Evolutionary conservation across 92 coral and sea anemone species (phyloP).

Genomic region (Paramuricea clavata): DNA sequence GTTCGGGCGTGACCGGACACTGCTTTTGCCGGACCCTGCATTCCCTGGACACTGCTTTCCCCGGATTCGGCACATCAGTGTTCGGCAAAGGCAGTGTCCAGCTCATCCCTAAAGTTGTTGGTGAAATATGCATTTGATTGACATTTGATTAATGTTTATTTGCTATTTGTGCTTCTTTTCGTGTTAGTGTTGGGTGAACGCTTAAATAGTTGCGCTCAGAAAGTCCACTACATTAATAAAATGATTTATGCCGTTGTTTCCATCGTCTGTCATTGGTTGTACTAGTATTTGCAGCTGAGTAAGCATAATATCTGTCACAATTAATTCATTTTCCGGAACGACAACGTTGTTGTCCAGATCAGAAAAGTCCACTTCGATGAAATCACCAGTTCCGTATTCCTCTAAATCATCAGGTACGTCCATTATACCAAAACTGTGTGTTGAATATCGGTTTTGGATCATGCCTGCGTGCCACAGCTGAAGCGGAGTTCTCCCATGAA

Average conservation of each 20-base stretch:
- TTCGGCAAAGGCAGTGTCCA: no score
- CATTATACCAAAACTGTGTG: neutral
- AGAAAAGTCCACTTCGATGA: constrained; percentile 13
- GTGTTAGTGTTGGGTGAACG: no score
- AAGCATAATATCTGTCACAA: neutral
- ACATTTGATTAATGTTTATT: no score
- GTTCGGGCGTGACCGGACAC: no score
- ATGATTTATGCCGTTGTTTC: constrained; percentile 28
- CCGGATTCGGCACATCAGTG: no score
- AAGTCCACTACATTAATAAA: constrained; percentile 7
- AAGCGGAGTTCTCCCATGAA: constrained; percentile 19
- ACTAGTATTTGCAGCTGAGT: constrained; percentile 17
- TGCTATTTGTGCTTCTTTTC: no score
- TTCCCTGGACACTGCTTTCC: no score
- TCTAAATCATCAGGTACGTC: constrained; percentile 14
- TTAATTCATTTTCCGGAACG: constrained; percentile 7
- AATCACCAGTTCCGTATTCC: constrained; percentile 33
- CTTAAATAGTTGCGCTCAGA: neutral
- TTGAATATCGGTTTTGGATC: constrained; percentile 6
- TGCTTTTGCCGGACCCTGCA: no score
- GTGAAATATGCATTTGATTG: no score
- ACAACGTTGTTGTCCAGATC: constrained; percentile 31
- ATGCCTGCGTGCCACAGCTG: constrained; percentile 43
- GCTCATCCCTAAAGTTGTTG: no score
- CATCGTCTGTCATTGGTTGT: constrained; percentile 1